Evolutionary conservation across 2,113 vertebrate species (phyloP).

Genomic region (Cyphomyrus discorhynchus): DNA sequence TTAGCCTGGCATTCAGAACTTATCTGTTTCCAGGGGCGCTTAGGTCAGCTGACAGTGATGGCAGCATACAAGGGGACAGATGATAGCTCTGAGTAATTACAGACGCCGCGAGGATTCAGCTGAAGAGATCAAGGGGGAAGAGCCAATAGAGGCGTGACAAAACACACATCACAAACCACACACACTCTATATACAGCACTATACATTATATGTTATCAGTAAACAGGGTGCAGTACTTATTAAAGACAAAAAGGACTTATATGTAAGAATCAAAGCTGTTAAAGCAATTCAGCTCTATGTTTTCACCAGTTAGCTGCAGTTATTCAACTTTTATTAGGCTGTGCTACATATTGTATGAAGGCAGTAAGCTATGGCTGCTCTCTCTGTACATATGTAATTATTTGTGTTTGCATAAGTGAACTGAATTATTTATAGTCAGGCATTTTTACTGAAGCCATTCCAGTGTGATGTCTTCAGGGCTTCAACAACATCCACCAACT

Average conservation of each 20-base stretch:
- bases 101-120: background rate
- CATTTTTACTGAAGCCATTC: background rate
- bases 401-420: background rate
- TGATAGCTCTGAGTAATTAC: background rate
- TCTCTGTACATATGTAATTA: background rate
- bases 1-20: background rate
- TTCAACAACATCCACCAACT: background rate
- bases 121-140: background rate
- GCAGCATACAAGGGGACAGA: background rate
- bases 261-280: background rate
- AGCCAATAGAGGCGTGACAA: background rate
- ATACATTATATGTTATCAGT: background rate
- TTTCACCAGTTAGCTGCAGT: background rate
- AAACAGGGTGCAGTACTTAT: background rate
- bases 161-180: background rate
- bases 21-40: background rate
- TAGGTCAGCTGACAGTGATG: background rate
- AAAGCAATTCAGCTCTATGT: background rate
- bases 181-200: background rate
- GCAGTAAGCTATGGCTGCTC: background rate
- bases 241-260: background rate
- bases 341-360: background rate
- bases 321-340: background rate
- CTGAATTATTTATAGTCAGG: background rate
- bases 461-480: background rate